phyloP scores from a whole-genome alignment of 2,113 vertebrate genomes.

The Rhegmatorhina hoffmannsi region DNA sequence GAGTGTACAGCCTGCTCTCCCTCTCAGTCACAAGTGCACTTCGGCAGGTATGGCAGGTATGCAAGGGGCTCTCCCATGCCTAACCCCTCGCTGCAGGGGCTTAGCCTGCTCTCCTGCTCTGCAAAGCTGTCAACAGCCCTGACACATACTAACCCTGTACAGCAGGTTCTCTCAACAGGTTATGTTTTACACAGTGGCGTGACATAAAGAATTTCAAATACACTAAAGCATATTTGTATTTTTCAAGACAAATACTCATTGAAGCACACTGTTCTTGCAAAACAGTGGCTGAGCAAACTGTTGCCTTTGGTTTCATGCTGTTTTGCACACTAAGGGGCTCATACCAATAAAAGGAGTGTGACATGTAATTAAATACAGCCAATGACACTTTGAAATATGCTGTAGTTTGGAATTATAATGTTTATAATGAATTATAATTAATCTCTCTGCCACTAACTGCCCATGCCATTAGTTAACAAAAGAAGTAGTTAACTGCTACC shows the following conservation, averaged over 20 bases:
- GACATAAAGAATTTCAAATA: neutral
- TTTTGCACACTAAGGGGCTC: neutral
- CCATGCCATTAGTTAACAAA: too few species aligned
- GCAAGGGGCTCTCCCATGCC: neutral
- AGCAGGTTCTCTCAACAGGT: neutral
- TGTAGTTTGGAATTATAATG: too few species aligned
- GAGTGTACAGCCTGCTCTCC: neutral
- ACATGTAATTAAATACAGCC: neutral
- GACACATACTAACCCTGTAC: neutral
- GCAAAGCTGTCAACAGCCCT: neutral
- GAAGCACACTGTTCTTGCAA: neutral
- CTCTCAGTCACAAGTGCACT: neutral
- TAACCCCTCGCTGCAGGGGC: too few species aligned
- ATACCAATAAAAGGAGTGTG: neutral
- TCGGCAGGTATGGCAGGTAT: neutral
- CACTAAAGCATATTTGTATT: neutral
- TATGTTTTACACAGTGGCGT: neutral
- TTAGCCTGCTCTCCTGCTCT: neutral
- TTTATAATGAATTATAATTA: too few species aligned
- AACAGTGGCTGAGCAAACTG: neutral
- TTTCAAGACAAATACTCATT: constrained; percentile 20
- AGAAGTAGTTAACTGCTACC: too few species aligned
- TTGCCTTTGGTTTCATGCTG: neutral
- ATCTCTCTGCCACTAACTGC: too few species aligned
- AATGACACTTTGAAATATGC: neutral